Evolutionary conservation across 1,140 invertebrate genomes (phyloP).

Genomic region (Hylaeus volcanicus): DNA sequence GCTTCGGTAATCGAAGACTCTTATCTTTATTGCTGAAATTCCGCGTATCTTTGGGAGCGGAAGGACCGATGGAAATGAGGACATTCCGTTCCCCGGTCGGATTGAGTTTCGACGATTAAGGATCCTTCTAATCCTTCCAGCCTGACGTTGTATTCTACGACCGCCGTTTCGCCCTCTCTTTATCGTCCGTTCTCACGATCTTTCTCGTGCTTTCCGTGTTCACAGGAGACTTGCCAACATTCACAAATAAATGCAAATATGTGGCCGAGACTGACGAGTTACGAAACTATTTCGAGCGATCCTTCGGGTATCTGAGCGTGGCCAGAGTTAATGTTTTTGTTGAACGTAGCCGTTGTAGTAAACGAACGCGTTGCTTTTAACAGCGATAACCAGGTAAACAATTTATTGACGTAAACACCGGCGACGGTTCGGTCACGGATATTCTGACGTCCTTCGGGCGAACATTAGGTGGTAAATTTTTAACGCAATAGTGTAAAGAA

Average conservation of each 20-base stretch:
- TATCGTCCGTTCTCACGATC: slow-evolving; percentile 19
- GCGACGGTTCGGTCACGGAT: too few relatives aligned
- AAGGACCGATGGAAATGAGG: slow-evolving; percentile 64
- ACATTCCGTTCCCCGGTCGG: slow-evolving; percentile 66
- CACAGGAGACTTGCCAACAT: slow-evolving; percentile 49
- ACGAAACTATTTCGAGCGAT: slow-evolving; percentile 49
- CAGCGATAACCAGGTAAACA: too few relatives aligned
- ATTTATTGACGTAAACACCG: too few relatives aligned
- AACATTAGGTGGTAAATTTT: too few relatives aligned
- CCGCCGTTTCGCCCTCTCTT: slow-evolving; percentile 33
- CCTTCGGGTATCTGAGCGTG: slow-evolving; percentile 38
- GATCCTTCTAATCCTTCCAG: slow-evolving; percentile 69
- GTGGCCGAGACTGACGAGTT: slow-evolving; percentile 48
- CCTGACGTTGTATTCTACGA: slow-evolving; percentile 51
- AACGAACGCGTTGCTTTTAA: too few relatives aligned
- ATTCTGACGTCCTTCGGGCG: too few relatives aligned
- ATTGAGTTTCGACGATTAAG: slow-evolving; percentile 71
- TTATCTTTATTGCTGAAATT: slow-evolving; percentile 75
- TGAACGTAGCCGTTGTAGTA: neutral
- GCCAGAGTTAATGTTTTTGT: slow-evolving; percentile 45
- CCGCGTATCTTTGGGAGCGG: slow-evolving; percentile 65
- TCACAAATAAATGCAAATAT: slow-evolving; percentile 61
- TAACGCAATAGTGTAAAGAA: too few relatives aligned
- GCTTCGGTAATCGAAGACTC: slow-evolving; percentile 64
- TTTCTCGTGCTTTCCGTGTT: slow-evolving; percentile 8